These are phyloP conservation scores for Hirtodrosophila confusa DNA, from an alignment of 2,888 invertebrate genomes.

Conservation along the genomic window DNA sequence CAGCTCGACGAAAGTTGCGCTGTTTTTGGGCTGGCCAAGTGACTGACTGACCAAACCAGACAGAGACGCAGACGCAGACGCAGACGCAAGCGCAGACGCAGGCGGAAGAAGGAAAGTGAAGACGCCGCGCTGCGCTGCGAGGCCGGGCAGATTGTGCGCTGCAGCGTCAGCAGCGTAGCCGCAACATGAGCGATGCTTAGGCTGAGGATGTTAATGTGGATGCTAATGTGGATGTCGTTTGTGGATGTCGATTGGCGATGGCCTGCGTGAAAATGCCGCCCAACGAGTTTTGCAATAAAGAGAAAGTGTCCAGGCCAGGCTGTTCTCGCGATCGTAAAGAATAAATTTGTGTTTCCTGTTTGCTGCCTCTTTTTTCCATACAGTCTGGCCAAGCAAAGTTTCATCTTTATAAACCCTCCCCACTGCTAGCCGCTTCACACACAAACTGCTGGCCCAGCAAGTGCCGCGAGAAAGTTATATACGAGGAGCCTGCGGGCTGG, in stretches of 20 bases:
- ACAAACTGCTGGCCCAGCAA: slow-evolving; percentile 18
- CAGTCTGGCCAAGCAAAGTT: slow-evolving; percentile 38
- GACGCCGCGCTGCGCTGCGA: slow-evolving; percentile 22
- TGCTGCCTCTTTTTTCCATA: slow-evolving; percentile 38
- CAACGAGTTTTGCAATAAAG: slow-evolving; percentile 80
- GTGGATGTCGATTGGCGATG: slow-evolving; percentile 30
- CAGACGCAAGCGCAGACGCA: slow-evolving; percentile 39
- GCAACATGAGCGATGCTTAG: slow-evolving; percentile 34
- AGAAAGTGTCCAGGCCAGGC: slow-evolving; percentile 80
- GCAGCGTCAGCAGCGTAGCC: slow-evolving; percentile 16
- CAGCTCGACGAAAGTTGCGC: slow-evolving; percentile 73
- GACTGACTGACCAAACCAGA: slow-evolving; percentile 49
- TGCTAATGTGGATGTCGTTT: slow-evolving; percentile 28
- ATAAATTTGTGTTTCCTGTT: slow-evolving; percentile 82
- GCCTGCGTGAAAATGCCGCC: slow-evolving; percentile 76
- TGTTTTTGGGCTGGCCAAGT: slow-evolving; percentile 74
- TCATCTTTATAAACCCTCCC: slow-evolving; percentile 27
- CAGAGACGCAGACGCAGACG: slow-evolving; percentile 16
- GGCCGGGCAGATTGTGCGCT: not conserved
- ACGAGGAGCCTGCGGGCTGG: slow-evolving; percentile 34
- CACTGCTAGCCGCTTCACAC: not conserved
- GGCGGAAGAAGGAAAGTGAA: slow-evolving; percentile 74
- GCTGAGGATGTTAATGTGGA: slow-evolving; percentile 41
- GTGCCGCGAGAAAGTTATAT: slow-evolving; percentile 66
- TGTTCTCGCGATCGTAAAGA: slow-evolving; percentile 82